Evolutionary conservation across 2,797 vertebrate genomes (phyloP).

Genomic region (Cercopithecus petaurista): DNA sequence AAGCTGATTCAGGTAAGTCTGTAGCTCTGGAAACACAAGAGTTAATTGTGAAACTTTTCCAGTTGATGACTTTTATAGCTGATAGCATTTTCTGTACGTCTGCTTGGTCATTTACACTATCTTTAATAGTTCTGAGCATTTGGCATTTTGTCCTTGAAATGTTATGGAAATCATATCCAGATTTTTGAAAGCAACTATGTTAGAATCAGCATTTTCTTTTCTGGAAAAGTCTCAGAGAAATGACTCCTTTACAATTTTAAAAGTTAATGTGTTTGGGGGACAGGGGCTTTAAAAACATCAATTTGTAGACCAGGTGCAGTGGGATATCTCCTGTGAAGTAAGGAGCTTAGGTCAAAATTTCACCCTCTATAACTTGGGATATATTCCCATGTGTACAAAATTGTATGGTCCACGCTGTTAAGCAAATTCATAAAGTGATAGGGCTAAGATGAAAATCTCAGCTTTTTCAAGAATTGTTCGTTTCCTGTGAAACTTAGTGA

Average conservation of each 20-base stretch:
- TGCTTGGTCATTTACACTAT: constrained; percentile 48
- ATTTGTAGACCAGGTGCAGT: constrained; percentile 30
- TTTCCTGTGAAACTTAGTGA: constrained; percentile 44
- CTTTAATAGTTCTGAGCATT: constrained; percentile 53
- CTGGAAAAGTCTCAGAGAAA: constrained; percentile 43
- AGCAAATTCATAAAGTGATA: constrained; percentile 35
- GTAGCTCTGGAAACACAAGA: constrained; percentile 16
- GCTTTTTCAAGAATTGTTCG: constrained; percentile 2
- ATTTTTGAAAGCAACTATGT: constrained; percentile 61
- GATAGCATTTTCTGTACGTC: not conserved
- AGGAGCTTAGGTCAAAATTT: constrained; percentile 6
- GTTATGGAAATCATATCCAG: constrained; percentile 61
- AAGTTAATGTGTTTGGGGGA: constrained; percentile 20
- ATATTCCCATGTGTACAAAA: not conserved
- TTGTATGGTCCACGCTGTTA: not conserved
- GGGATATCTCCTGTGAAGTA: constrained; percentile 30
- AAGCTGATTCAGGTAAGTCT: not conserved
- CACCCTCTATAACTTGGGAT: not conserved
- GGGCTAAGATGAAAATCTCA: constrained; percentile 46
- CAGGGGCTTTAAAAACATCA: constrained; percentile 6
- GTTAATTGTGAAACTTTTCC: constrained; percentile 47
- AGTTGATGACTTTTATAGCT: not conserved
- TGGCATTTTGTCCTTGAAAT: constrained; percentile 53
- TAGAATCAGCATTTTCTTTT: constrained; percentile 49
- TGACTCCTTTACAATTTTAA: constrained; percentile 44